These are phyloP conservation scores for Cairina moschata DNA, from an alignment of 2,113 vertebrate species.

Conservation along the genomic window DNA sequence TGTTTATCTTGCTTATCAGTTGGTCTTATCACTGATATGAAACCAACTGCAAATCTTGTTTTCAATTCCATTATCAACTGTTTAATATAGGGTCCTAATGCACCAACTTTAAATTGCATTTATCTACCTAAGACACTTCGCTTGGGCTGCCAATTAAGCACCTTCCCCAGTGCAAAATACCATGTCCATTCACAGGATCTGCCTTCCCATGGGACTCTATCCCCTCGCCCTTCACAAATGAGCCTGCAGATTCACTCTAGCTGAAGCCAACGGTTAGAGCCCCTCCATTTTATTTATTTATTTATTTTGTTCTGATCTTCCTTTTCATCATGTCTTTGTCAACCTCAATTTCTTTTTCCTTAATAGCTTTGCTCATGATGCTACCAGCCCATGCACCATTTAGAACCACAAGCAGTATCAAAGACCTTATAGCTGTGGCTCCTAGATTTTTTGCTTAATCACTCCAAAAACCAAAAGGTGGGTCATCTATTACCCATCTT, in stretches of 20 bases:
- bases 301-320: not conserved
- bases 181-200: not conserved
- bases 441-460: not conserved
- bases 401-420: not conserved
- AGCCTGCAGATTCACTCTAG: not conserved
- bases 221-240: not conserved
- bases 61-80: not conserved
- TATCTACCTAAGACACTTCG: not conserved
- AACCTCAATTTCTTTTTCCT: not conserved
- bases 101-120: not conserved
- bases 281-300: not conserved
- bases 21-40: not conserved
- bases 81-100: not conserved
- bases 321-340: not conserved
- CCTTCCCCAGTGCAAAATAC: too few species aligned
- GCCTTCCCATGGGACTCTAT: not conserved
- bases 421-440: not conserved
- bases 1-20: not conserved
- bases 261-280: not conserved
- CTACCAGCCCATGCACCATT: not conserved
- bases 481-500: not conserved
- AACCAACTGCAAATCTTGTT: not conserved
- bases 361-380: not conserved
- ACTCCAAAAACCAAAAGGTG: not conserved
- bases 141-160: not conserved